Percentiles rank a stretch among this genome's conserved stretches.
These are phyloP conservation scores for Gila orcuttii DNA, from an alignment of 2,113 vertebrate species.

Conservation along the genomic window DNA sequence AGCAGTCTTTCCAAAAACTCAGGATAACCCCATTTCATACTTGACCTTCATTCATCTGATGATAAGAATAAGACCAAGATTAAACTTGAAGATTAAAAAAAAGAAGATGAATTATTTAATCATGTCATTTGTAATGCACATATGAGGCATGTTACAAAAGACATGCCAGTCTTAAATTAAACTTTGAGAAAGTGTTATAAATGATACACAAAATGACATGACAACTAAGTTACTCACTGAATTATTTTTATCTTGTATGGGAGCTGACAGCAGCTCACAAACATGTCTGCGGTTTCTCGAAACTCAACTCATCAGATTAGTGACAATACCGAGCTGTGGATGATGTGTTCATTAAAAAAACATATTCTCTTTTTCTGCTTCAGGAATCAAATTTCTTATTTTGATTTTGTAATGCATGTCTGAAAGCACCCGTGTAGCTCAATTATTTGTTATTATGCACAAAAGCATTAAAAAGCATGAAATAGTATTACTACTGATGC, in stretches of 20 bases:
- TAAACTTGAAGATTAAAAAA: not conserved
- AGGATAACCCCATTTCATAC: not conserved
- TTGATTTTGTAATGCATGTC: not conserved
- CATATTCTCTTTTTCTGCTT: slow-evolving; percentile 7
- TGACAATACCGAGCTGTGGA: not conserved
- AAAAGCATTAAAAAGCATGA: no score
- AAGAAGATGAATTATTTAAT: not conserved
- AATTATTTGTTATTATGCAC: not conserved
- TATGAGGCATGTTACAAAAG: not conserved
- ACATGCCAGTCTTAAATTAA: not conserved
- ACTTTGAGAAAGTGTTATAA: not conserved
- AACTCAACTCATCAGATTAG: not conserved
- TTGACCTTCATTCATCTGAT: not conserved
- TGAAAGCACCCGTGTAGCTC: not conserved
- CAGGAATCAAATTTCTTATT: not conserved
- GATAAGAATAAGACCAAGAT: not conserved
- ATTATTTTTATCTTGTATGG: not conserved
- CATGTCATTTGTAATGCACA: slow-evolving; percentile 1
- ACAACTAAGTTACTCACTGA: not conserved
- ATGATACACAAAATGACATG: not conserved
- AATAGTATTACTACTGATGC: not conserved
- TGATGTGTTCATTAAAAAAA: not conserved
- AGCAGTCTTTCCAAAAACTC: not conserved
- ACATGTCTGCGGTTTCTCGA: not conserved
- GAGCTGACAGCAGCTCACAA: not conserved